These are phyloP conservation scores for Gasterosteus nipponicus DNA, from an alignment of 2,113 vertebrate species.

Conservation along the genomic window DNA sequence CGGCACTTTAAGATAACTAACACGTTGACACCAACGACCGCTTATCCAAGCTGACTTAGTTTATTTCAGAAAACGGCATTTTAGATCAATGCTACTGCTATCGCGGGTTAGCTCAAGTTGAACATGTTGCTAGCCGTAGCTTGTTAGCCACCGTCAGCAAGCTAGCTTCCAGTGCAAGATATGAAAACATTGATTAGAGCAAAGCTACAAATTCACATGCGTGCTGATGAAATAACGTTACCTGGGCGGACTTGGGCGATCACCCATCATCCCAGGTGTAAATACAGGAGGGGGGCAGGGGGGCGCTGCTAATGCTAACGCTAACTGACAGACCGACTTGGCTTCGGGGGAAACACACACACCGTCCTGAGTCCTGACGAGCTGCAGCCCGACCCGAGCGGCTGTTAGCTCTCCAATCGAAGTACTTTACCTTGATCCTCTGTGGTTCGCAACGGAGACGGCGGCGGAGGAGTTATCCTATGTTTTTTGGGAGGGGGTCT, in stretches of 20 bases:
- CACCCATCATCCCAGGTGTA: slow-evolving; percentile 77
- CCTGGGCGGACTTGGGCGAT: slow-evolving; percentile 75
- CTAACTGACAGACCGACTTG: slow-evolving; percentile 64
- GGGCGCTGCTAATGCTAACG: slow-evolving; percentile 68
- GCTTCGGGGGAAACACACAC: slow-evolving; percentile 20
- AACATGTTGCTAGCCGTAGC: slow-evolving; percentile 49
- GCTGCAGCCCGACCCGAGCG: slow-evolving; percentile 57
- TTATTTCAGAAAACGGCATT: slow-evolving; percentile 14
- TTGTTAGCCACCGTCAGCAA: slow-evolving; percentile 26
- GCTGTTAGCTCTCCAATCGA: slow-evolving; percentile 38
- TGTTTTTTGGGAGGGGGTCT: slow-evolving; percentile 27
- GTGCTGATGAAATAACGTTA: slow-evolving; percentile 58
- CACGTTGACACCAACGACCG: not conserved
- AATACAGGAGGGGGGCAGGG: slow-evolving; percentile 54
- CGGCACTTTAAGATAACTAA: not conserved
- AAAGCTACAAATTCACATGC: not conserved
- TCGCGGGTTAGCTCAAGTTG: slow-evolving; percentile 71
- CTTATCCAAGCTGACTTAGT: not conserved
- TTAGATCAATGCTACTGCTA: slow-evolving; percentile 50
- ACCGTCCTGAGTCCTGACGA: slow-evolving; percentile 66
- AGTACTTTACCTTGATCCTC: slow-evolving; percentile 83
- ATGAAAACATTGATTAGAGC: slow-evolving; percentile 17
- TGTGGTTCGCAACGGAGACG: slow-evolving; percentile 73
- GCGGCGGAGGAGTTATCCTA: slow-evolving; percentile 62
- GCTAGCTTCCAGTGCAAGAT: slow-evolving; percentile 27